Evolutionary conservation across 2,888 invertebrate species (phyloP), one percentile per base, ranked within the genome.

Genomic region (Drosophila antonietae): DNA sequence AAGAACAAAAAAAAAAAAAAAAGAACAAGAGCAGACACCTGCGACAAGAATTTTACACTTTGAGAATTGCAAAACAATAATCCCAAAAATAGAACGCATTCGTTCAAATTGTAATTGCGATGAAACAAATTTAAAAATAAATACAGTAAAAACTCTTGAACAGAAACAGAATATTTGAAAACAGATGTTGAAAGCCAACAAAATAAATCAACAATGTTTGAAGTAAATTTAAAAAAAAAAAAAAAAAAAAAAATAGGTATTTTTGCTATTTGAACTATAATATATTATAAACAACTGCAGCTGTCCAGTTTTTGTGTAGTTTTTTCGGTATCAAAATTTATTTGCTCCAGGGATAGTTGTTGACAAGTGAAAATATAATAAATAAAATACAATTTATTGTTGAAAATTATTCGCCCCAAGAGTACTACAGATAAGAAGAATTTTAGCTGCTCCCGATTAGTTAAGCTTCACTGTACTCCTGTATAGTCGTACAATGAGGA

Each of bases 1-100:
- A 46, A 49, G 28, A 51, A 14, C 5, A 5, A 9, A 43, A 18
- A 43, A 20, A 20, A 20, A 20, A 20, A 20, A 20, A 20, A 20
- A 20, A 20, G 55, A 65, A 57, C 44, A 78, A 78, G 66, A 83
- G 81, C 78, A 81, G 78, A 77, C 89, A 86, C 88, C 89, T 87
- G 89, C 87, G 72, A 72, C 69, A 81, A 67, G 85, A 88, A 86
- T 88, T 86, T 86, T 85, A 89, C 85, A 87, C 89, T 73, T 71
- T 70, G 41, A 61, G 73, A 79, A 76, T 44, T 67, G 56, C 59
- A 78, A 75, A 75, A 79, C 64, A 71, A 75, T 65, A 65, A 63
- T 9, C 35, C 62, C 69, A 39, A 63, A 77, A 83, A 81, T 75
- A 83, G 81, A 78, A 56, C 49, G 53, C 55, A 58, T 57, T 62